A percentile compares a stretch with the other conserved stretches of the same genome.
Conservation (phyloP, 2,113 vertebrate species). For the Paramormyrops kingsleyae region DNA sequence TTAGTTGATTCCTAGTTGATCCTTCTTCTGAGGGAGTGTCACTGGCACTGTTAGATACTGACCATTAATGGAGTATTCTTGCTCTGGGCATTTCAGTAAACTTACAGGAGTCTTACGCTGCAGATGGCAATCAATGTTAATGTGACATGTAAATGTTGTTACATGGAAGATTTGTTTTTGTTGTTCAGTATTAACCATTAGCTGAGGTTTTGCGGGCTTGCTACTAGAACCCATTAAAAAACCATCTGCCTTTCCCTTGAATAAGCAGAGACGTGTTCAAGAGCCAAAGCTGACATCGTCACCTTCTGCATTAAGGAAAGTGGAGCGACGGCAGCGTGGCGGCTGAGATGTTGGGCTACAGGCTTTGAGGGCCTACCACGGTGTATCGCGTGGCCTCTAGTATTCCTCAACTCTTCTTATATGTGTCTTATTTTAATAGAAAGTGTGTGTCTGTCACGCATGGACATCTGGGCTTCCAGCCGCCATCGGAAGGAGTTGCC, state of each 20-base stretch:
- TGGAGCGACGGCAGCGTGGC: background rate
- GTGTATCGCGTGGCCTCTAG: background rate
- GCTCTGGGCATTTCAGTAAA: background rate
- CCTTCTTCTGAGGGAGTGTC: background rate
- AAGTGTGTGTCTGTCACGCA: background rate
- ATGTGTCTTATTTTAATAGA: background rate
- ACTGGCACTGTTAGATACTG: background rate
- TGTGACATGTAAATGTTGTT: background rate
- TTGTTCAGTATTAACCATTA: background rate
- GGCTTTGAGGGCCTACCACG: background rate
- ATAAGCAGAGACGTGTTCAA: background rate
- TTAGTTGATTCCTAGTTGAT: background rate
- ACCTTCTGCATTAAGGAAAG: background rate
- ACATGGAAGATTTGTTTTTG: background rate
- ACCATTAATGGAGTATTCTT: background rate
- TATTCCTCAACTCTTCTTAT: background rate
- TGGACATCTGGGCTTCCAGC: background rate
- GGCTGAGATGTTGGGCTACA: background rate
- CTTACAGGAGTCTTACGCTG: background rate
- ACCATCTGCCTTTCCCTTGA: background rate
- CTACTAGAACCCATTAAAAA: background rate
- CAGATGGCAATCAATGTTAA: background rate
- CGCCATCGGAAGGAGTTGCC: background rate
- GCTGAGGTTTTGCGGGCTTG: background rate
- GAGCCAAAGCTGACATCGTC: background rate